A percentile compares a stretch with the other conserved stretches of the same genome.
phyloP scores from a whole-genome alignment of 2,888 invertebrate species.

The Drosophila borborema region DNA sequence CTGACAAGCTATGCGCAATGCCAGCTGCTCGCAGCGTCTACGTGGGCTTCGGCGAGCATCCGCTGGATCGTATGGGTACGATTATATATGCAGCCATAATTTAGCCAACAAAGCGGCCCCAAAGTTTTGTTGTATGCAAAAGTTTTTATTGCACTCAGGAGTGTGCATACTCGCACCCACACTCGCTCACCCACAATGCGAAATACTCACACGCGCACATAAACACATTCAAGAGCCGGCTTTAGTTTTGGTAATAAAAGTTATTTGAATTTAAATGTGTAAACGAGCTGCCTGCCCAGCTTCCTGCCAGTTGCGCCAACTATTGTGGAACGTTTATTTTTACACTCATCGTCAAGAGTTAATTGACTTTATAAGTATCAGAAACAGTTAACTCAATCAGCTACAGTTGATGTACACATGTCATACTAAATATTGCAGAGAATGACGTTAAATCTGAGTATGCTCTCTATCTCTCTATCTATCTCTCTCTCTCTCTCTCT shows the following conservation, averaged over 20 bases:
- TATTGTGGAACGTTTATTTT: slow-evolving; percentile 57
- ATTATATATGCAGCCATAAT: slow-evolving; percentile 72
- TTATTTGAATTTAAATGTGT: slow-evolving; percentile 82
- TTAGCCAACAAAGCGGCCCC: slow-evolving; percentile 73
- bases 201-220: slow-evolving; percentile 8
- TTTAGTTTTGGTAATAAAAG: slow-evolving; percentile 77
- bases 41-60: slow-evolving; percentile 83
- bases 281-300: slow-evolving; percentile 69
- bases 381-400: not conserved
- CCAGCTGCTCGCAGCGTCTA: slow-evolving; percentile 79
- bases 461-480: too few species aligned
- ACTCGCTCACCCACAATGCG: slow-evolving; percentile 13
- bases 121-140: slow-evolving; percentile 69
- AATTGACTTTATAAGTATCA: not conserved
- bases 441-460: too few species aligned
- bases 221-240: slow-evolving; percentile 42
- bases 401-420: too few species aligned
- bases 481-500: too few species aligned
- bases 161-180: slow-evolving; percentile 39
- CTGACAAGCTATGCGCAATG: slow-evolving; percentile 81
- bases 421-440: too few species aligned
- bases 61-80: slow-evolving; percentile 84
- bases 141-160: slow-evolving; percentile 80
- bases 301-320: slow-evolving; percentile 55
- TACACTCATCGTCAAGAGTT: slow-evolving; percentile 15